Evolutionary conservation across 30 jellyfish, hydroid and myxozoan genomes (phyloP), one percentile per base, ranked within the genome.

Genomic region (Aurelia coerulea): DNA sequence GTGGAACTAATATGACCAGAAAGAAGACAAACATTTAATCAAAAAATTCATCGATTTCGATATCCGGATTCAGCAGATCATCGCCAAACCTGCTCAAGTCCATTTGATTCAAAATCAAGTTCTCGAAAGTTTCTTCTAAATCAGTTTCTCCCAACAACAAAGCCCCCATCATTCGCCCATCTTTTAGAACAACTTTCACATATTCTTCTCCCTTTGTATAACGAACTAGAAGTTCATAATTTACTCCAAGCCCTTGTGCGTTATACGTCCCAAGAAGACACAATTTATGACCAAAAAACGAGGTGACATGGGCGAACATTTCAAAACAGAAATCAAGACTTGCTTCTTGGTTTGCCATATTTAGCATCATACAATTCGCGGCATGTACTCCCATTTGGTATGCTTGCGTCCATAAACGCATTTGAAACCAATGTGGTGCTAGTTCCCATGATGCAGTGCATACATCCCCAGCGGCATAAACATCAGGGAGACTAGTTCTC

Each of bases 371-470:
- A 67, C 99, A 95, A 50, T 71, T 79, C 32, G 98, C 99, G 1
- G 99, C 85, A 68, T 58, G 87, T 1, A 81, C 65, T 1, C 99
- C 99, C 96, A 95, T 84, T 70, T 95, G 99, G 76, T 76, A 74
- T n/a, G 97, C 99, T 71, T 95, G 99, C 18, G 99, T 85, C 99
- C 99, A 95, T 50, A 95, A 84, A 4, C 95, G 91, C 99, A 95
- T 95, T 78, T 85, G 99, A 85, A 95, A 95, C 99, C 99, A 95
- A 33, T 83, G 84, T 15, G 90, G 78, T 2, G 93, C 63, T 5
- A 74, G 76, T 39, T 52, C 70, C 97, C 97, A 95, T 1, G 91
- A 54, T 16, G 92, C 88, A 19, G 74, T 49, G 71, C 97, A 90
- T 13, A 56, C 83, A 74, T 95, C 99, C 12, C 99, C 99, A 54